phyloP scores from a whole-genome alignment of 2,888 invertebrate genomes.

The Spatulosminthurus flaviceps region DNA sequence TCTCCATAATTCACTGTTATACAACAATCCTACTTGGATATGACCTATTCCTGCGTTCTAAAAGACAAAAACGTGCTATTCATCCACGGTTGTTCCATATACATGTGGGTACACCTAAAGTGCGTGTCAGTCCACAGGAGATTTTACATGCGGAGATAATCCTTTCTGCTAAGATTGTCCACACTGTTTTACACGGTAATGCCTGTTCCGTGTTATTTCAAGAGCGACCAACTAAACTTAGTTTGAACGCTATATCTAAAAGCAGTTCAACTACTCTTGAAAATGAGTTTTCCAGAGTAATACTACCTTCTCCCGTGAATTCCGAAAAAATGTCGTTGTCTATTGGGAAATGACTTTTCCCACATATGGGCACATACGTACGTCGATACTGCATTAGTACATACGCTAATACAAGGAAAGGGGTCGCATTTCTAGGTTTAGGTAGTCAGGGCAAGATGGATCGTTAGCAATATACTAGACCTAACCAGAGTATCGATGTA shows the following conservation, averaged over 20 bases:
- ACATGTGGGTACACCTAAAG: too few relatives aligned
- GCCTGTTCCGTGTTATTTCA: conserved; percentile 6
- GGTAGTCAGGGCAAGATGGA: too few relatives aligned
- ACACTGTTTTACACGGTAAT: neutral
- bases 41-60: too few relatives aligned
- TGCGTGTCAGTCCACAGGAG: too few relatives aligned
- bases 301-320: conserved; percentile 5
- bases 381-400: neutral
- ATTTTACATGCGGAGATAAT: neutral
- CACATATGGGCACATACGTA: neutral
- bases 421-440: conserved; percentile 28
- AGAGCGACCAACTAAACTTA: neutral
- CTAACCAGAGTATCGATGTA: too few relatives aligned
- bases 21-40: too few relatives aligned
- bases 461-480: too few relatives aligned
- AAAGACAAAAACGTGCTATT: too few relatives aligned
- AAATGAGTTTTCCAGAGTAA: conserved; percentile 9
- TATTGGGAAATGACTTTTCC: conserved; percentile 30
- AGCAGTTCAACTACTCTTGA: neutral
- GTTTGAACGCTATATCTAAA: neutral
- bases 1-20: neutral
- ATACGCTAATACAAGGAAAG: conserved; percentile 28
- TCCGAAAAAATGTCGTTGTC: neutral
- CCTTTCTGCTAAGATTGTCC: conserved; percentile 7
- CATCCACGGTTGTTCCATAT: too few relatives aligned